A percentile compares a stretch with the other conserved stretches of the same genome.
These are phyloP conservation scores for Cololabis saira DNA, from an alignment of 2,113 vertebrate species.

Conservation along the genomic window DNA sequence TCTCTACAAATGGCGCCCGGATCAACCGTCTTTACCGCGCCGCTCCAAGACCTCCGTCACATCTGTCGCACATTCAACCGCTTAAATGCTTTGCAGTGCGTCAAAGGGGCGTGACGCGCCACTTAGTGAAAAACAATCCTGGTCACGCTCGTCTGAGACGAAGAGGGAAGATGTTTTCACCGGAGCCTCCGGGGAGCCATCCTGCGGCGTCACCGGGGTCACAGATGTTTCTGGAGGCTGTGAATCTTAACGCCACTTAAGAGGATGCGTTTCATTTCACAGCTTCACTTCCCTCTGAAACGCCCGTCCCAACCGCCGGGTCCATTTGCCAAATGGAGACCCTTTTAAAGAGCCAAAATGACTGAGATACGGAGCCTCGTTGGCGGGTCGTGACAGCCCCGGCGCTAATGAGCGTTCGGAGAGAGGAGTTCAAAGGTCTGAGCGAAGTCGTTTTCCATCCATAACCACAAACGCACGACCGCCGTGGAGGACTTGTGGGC, in stretches of 20 bases:
- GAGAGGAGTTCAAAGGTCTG: conserved; percentile 30
- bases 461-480: conserved; percentile 22
- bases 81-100: conserved; percentile 6
- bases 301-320: conserved; percentile 9
- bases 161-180: conserved; percentile 55
- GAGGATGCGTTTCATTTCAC: conserved; percentile 45
- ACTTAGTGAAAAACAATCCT: conserved; percentile 24
- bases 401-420: conserved; percentile 29
- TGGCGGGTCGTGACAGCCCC: conserved; percentile 42
- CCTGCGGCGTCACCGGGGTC: conserved; percentile 46
- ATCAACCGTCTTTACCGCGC: conserved; percentile 21
- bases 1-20: conserved; percentile 42
- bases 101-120: neutral
- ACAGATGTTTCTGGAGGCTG: conserved; percentile 51
- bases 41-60: conserved; percentile 11
- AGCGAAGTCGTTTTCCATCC: conserved; percentile 31
- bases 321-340: conserved; percentile 22
- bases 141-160: conserved; percentile 32
- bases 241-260: conserved; percentile 45
- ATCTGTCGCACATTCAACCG: conserved; percentile 11
- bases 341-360: conserved; percentile 24
- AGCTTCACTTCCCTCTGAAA: neutral
- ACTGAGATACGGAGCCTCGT: conserved; percentile 15
- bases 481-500: conserved; percentile 1
- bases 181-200: conserved; percentile 38